A percentile compares a stretch with the other conserved stretches of the same genome.
Conservation (phyloP, 1,140 invertebrate species). For the Megathymus violae region DNA sequence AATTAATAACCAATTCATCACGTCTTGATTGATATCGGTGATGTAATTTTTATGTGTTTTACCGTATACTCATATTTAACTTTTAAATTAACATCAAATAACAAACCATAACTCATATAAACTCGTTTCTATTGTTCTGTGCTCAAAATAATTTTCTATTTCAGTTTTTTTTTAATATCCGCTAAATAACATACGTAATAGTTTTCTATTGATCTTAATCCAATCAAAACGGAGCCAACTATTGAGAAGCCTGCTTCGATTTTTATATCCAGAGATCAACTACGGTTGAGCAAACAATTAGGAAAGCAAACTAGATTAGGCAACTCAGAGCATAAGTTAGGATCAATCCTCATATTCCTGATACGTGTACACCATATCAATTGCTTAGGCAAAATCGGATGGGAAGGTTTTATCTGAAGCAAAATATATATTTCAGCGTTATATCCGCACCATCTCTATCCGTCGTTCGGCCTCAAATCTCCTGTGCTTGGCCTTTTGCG, state of each 20-base stretch:
- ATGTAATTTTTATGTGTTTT: no score
- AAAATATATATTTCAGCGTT: neutral
- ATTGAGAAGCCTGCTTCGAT: neutral
- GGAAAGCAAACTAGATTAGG: neutral
- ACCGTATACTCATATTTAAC: no score
- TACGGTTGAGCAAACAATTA: neutral
- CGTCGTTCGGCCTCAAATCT: conserved; percentile 21
- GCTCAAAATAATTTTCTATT: no score
- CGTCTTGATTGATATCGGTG: no score
- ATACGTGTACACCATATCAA: conserved; percentile 7
- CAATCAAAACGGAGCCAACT: neutral
- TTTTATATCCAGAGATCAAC: neutral
- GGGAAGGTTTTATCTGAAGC: conserved; percentile 7
- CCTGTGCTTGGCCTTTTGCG: conserved; percentile 22
- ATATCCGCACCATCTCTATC: conserved; percentile 19
- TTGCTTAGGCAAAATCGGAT: neutral
- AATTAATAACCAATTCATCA: no score
- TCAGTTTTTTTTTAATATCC: neutral
- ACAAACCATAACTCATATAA: no score
- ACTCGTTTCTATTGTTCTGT: no score
- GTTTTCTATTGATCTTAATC: neutral
- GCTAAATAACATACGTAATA: neutral
- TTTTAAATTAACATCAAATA: no score
- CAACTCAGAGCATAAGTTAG: neutral
- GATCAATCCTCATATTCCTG: neutral